These are phyloP conservation scores for Chloropsis hardwickii DNA, from an alignment of 2,113 vertebrate species.

Conservation along the genomic window DNA sequence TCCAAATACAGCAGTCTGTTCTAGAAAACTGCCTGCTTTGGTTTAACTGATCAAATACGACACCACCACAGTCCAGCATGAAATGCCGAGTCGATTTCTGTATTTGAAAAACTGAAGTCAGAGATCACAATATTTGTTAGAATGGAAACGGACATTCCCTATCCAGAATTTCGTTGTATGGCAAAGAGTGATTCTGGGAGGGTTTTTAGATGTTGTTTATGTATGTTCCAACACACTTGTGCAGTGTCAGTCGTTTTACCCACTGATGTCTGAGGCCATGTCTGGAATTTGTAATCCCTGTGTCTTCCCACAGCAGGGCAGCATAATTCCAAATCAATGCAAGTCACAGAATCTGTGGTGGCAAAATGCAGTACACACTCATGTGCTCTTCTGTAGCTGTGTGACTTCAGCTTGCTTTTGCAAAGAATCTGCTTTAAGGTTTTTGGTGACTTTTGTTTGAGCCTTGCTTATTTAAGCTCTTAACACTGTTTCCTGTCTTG, in stretches of 20 bases:
- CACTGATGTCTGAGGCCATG: neutral
- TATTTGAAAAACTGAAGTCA: neutral
- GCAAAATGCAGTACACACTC: neutral
- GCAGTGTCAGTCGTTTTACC: neutral
- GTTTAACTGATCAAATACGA: neutral
- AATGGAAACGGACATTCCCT: neutral
- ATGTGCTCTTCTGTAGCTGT: neutral
- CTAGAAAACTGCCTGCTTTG: neutral
- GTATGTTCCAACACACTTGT: fast-evolving
- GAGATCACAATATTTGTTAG: neutral
- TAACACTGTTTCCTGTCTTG: neutral
- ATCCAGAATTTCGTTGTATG: neutral
- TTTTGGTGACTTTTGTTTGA: neutral
- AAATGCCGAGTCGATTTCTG: neutral
- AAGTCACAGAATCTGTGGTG: neutral
- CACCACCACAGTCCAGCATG: neutral
- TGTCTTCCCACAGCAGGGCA: neutral
- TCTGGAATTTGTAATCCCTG: neutral
- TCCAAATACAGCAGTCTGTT: neutral
- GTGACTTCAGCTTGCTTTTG: neutral
- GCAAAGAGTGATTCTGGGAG: neutral
- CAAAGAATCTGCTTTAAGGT: neutral
- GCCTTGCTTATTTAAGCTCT: neutral
- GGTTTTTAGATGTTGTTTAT: neutral
- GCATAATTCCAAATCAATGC: neutral